These are phyloP conservation scores for Drosophila mimetica DNA, from an alignment of 2,888 invertebrate genomes.

Conservation along the genomic window DNA sequence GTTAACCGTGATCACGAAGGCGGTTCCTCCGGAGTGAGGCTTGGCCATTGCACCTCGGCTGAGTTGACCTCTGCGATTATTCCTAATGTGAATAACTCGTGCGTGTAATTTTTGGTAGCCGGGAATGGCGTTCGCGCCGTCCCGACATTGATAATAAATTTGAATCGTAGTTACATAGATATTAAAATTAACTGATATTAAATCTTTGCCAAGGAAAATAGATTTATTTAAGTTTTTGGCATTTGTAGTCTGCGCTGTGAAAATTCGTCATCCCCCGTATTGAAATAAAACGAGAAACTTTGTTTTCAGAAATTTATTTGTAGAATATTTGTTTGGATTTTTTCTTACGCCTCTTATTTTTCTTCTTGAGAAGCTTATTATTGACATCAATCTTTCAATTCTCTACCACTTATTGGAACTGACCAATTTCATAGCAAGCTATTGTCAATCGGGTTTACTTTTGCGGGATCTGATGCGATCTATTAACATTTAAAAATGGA, in stretches of 20 bases:
- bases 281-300: not conserved
- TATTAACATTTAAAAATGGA: constrained; percentile 67
- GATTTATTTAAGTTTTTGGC: too few relatives aligned
- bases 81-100: constrained; percentile 91
- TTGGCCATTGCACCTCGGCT: constrained; percentile 88
- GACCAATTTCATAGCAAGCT: constrained; percentile 38
- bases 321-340: constrained; percentile 55
- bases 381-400: constrained; percentile 64
- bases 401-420: constrained; percentile 57
- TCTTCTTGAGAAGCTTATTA: constrained; percentile 59
- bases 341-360: constrained; percentile 37
- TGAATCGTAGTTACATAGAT: not conserved
- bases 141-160: constrained; percentile 83
- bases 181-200: too few relatives aligned
- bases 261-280: too few relatives aligned
- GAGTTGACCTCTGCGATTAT: constrained; percentile 91
- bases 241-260: too few relatives aligned
- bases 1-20: constrained; percentile 78
- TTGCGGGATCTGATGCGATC: constrained; percentile 37
- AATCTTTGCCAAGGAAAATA: too few relatives aligned
- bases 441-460: constrained; percentile 32
- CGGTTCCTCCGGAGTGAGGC: constrained; percentile 82
- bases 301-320: constrained; percentile 59
- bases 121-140: constrained; percentile 88
- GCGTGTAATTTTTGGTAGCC: constrained; percentile 89